Evolutionary conservation across 2,797 vertebrate genomes (phyloP), one percentile per base, ranked within the genome.

Genomic region (Pangasius sanitwongsei): DNA sequence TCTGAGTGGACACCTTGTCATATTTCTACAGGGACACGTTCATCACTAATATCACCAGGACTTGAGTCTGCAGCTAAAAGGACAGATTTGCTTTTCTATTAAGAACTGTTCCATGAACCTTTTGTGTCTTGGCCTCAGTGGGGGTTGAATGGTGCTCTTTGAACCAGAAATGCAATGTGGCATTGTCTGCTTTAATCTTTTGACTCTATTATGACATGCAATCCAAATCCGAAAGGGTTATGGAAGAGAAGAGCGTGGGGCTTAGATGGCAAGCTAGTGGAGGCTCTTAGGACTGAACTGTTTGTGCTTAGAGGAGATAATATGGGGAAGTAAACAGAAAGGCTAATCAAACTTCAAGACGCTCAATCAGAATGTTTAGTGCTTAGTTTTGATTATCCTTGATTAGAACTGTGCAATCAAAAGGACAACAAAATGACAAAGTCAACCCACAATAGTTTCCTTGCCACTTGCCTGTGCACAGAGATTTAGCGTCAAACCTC

Each of bases 121-220:
- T 93, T 91, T 91, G 91, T 90, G 69, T 89, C 92, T 93, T 61
- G 92, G 91, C 87, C 91, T 92, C 89, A 94, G 95, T 92, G 92
- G 94, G 94, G 90, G 90, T 88, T 72, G 61, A 81, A 89, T 65
- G 86, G 90, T 92, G 90, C 89, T 91, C 91, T 92, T 91, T 91
- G 86, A 87, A 91, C 89, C 48, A 82, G 74, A 93, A 92, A 96
- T 94, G 93, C 90, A 93, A 93, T 95, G 94, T 92, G 95, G 95
- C 95, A 92, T 90, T 94, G 95, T 95, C 94, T 92, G 87, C 89
- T 90, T 94, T 92, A 93, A 95, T 93, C 87, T 86, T 91, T 88
- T 92, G 91, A 91, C 93, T 92, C 89, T 93, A 91, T 92, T 94
- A 90, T 93, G 95, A 94, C 92, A 81, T 48, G 65, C 84, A 41